Percentiles rank a stretch among this genome's conserved stretches.
Evolutionary conservation across 2,888 invertebrate genomes (phyloP).

Genomic region (Masnerella sp.): DNA sequence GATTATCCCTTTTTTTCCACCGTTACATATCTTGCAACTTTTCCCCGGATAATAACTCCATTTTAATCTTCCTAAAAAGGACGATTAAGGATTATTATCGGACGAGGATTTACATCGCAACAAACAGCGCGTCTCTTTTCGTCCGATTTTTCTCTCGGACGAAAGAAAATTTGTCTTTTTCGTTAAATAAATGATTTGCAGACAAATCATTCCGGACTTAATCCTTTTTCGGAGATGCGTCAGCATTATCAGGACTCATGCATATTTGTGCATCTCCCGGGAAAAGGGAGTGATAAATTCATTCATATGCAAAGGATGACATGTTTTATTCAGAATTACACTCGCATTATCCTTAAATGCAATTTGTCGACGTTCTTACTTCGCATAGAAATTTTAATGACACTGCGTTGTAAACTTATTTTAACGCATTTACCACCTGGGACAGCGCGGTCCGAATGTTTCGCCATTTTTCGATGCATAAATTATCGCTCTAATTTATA

Average conservation of each 20-base stretch:
- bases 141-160: too few relatives aligned
- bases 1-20: too few relatives aligned
- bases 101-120: too few relatives aligned
- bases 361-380: slow-evolving; percentile 56
- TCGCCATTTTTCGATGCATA: slow-evolving; percentile 32
- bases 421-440: slow-evolving; percentile 29
- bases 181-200: slow-evolving; percentile 51
- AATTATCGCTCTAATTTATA: slow-evolving; percentile 37
- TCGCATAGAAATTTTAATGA: slow-evolving; percentile 47
- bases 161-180: too few relatives aligned
- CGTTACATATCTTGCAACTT: too few relatives aligned
- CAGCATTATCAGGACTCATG: slow-evolving; percentile 54
- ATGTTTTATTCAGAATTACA: slow-evolving; percentile 58
- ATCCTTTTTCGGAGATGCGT: slow-evolving; percentile 55
- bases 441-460: slow-evolving; percentile 14
- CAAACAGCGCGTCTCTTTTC: too few relatives aligned
- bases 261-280: slow-evolving; percentile 49
- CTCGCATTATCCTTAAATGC: slow-evolving; percentile 56
- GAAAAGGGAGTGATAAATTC: slow-evolving; percentile 56
- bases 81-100: too few relatives aligned
- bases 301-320: slow-evolving; percentile 57
- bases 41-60: too few relatives aligned
- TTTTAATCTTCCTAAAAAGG: too few relatives aligned
- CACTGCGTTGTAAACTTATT: slow-evolving; percentile 39
- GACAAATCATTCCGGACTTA: slow-evolving; percentile 52